Evolutionary conservation across 1,140 invertebrate species (phyloP).

Genomic region (Saxidomus purpurata): DNA sequence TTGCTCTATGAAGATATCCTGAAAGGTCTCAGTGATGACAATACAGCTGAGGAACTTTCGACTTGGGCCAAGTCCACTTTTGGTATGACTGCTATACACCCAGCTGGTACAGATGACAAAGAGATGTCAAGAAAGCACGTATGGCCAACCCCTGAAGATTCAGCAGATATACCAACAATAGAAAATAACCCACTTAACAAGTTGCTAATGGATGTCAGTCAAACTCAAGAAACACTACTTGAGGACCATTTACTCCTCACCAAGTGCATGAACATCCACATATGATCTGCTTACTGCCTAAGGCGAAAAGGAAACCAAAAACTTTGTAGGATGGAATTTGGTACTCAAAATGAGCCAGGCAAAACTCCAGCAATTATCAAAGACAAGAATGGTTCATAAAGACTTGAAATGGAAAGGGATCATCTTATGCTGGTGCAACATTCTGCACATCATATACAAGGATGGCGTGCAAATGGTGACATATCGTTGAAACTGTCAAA

Average conservation of each 20-base stretch:
- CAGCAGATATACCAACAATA: no score
- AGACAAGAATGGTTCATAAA: slow-evolving; percentile 61
- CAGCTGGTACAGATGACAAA: neutral
- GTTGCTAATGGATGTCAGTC: no score
- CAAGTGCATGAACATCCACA: no score
- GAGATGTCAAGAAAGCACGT: no score
- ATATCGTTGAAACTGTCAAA: slow-evolving; percentile 69
- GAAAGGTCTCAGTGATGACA: neutral
- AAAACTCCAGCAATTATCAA: slow-evolving; percentile 24
- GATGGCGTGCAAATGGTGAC: no score
- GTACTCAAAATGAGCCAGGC: neutral
- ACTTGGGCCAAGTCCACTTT: no score
- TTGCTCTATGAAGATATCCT: no score
- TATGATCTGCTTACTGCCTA: no score
- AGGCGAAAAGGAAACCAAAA: neutral
- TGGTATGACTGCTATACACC: no score
- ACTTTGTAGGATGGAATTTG: slow-evolving; percentile 63
- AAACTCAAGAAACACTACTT: no score
- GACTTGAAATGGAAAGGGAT: no score
- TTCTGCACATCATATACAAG: slow-evolving; percentile 60
- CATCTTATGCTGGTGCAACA: slow-evolving; percentile 64
- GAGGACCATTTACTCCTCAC: no score
- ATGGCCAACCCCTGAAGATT: neutral
- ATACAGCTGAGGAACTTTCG: neutral
- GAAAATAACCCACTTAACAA: neutral